Conservation (phyloP, 2,113 vertebrate species). For the Myiopsitta monachus region DNA sequence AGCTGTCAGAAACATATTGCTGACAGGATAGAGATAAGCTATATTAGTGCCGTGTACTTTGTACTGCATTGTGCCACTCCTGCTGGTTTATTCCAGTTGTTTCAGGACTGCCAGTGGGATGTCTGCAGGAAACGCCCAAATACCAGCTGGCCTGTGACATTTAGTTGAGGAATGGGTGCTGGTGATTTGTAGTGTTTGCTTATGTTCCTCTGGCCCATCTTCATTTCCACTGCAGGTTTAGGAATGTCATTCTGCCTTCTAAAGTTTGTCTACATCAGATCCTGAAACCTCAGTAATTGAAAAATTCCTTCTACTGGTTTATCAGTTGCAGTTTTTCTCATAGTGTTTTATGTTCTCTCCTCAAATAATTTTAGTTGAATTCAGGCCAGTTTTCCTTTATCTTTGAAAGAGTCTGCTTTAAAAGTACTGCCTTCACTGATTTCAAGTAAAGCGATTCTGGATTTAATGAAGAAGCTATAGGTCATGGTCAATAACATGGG, state of each 20-base stretch:
- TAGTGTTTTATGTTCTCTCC: background rate
- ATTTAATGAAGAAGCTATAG: background rate
- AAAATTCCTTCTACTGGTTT: background rate
- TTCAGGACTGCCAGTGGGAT: background rate
- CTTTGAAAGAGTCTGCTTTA: background rate
- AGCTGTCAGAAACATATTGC: background rate
- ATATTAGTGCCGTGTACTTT: background rate
- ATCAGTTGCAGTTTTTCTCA: background rate
- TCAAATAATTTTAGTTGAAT: background rate
- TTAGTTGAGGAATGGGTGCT: background rate
- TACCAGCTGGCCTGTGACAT: rapidly evolving
- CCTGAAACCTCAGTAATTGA: background rate
- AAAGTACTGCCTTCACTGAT: background rate
- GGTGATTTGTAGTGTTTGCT: background rate
- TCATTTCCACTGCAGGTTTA: background rate
- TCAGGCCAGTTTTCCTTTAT: background rate
- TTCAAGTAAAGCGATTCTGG: background rate
- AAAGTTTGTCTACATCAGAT: background rate
- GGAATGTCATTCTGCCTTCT: background rate
- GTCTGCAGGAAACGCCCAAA: background rate
- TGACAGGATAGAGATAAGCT: constrained; percentile 34
- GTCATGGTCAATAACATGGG: background rate
- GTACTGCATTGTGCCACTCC: constrained; percentile 16
- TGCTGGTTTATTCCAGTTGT: background rate
- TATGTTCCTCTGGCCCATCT: background rate